Conservation (phyloP, 2,113 vertebrate species). For the Coregonus clupeaformis region DNA sequence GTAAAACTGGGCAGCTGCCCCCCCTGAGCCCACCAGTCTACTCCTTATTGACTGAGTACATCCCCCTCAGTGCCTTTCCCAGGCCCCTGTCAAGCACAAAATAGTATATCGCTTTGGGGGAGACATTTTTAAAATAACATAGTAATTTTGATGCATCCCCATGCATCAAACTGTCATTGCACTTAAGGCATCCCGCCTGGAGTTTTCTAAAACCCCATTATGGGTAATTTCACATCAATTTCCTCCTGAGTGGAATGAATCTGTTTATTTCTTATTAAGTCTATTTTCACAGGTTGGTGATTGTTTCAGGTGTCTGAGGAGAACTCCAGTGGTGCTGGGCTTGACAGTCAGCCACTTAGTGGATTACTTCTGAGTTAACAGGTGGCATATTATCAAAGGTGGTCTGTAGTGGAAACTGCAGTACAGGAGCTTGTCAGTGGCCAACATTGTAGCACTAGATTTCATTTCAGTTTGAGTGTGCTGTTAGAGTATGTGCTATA, state of each 20-base stretch:
- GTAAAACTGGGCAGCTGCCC: no score
- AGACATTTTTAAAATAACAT: conserved; percentile 15
- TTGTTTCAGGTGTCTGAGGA: conserved; percentile 25
- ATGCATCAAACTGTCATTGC: conserved; percentile 1
- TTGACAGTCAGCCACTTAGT: no score
- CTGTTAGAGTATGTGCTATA: not conserved
- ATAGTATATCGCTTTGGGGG: conserved; percentile 4
- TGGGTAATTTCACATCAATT: conserved; percentile 43
- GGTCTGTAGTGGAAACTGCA: not conserved
- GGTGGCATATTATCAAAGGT: not conserved
- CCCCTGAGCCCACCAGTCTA: not conserved
- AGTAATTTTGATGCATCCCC: conserved; percentile 8
- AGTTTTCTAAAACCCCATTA: conserved; percentile 28
- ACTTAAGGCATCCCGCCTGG: not conserved
- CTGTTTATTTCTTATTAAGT: conserved; percentile 26
- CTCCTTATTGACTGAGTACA: not conserved
- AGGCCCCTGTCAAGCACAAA: not conserved
- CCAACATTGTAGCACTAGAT: not conserved
- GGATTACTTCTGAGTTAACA: not conserved
- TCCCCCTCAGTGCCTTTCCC: not conserved
- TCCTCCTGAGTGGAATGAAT: conserved; percentile 29
- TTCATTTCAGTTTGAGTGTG: not conserved
- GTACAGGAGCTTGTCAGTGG: not conserved
- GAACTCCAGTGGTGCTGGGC: not conserved
- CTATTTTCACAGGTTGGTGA: conserved; percentile 44